Base-by-base conservation (phyloP, 1,140 invertebrate genomes). In the Bemisia tabaci region DNA sequence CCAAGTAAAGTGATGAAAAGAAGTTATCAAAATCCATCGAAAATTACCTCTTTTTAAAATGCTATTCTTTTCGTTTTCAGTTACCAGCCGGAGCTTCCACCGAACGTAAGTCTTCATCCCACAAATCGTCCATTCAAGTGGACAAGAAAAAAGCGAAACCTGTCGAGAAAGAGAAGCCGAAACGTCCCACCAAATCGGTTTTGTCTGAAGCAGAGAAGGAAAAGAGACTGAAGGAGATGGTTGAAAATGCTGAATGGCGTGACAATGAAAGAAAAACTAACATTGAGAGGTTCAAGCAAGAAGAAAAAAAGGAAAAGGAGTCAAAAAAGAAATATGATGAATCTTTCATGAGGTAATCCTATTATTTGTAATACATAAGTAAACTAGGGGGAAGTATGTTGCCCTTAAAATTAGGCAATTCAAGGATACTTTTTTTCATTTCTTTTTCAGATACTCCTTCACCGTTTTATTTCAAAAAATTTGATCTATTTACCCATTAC, bases 181-280 rank as follows among this genome's bases (percentile, higher is more conserved):
- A 48, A 48, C 5, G 5, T 5, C 33, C 33, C 5, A 5, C 33
- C 33, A 48, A 48, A 17, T 9, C 33, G 5, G 17, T 9, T 48
- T 69, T 89, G 62, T 79, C 81, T 22, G 84, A 86, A 68, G 81
- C 84, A 69, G 91, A 94, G 75, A 87, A 85, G 69, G 85, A 91
- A 74, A 79, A 79, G 59, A 80, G 80, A 65, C 76, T 89, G 66
- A 79, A 81, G 61, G 90, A 92, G 79, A 96, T 96, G 93, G 86
- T 89, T 81, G 76, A 81, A 26, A 88, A 93, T 79, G 90, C 88
- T 0, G 78, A 79, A 65, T 84, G 84, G 82, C 78, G 88, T 5
- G 87, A 92, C 65, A 82, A 84, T 67, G 82, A 87, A 72, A 76
- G 89, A 65, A 79, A 79, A 60, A 79, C 79, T 70, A 86, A 83